Conservation (phyloP, 2,113 vertebrate genomes). For the Barnardius zonarius region DNA sequence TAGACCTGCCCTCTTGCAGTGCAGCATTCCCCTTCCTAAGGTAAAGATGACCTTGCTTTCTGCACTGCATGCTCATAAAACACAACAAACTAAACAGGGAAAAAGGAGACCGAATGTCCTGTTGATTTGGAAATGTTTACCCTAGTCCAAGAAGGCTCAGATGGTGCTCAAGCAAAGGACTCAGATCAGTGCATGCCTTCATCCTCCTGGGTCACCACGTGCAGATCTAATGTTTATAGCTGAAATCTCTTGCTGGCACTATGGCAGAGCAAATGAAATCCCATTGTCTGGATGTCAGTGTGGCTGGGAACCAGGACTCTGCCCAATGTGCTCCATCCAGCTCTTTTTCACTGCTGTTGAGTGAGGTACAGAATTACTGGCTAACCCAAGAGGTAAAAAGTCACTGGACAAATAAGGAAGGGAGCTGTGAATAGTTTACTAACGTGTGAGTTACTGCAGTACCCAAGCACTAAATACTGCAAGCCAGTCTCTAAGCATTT, state of each 20-base stretch:
- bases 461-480: not conserved
- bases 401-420: not conserved
- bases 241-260: not conserved
- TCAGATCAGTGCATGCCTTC: not conserved
- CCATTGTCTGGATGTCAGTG: accelerated
- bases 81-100: not conserved
- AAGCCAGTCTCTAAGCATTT: not conserved
- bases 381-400: not conserved
- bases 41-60: not conserved
- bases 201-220: accelerated
- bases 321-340: not conserved
- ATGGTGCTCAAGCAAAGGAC: not conserved
- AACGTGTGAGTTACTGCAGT: not conserved
- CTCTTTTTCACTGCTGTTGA: not conserved
- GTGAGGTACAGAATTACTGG: not conserved
- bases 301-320: not conserved
- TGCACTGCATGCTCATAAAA: not conserved
- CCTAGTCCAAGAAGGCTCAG: not conserved
- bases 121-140: not conserved
- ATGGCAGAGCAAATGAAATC: accelerated
- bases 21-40: not conserved
- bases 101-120: not conserved
- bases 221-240: too few relatives aligned
- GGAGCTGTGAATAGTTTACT: not conserved
- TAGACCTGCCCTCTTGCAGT: not conserved